Conservation (phyloP, 2,888 invertebrate species). For the Tetheella fluctuosa region DNA sequence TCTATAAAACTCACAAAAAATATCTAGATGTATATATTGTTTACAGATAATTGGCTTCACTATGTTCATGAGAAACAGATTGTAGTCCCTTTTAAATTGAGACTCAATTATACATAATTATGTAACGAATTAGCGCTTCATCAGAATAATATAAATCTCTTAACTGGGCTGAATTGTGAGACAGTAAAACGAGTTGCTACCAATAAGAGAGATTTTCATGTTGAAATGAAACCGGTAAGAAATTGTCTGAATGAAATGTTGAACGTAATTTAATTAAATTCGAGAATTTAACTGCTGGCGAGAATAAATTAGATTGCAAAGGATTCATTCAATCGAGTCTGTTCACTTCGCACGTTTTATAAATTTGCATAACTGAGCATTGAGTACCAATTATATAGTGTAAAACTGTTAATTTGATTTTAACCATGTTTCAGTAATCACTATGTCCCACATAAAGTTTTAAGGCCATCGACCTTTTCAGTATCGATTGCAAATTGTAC, state of each 20-base stretch:
- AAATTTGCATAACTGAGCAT: not conserved
- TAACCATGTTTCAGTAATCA: constrained; percentile 40
- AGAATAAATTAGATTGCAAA: not conserved
- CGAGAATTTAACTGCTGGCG: not conserved
- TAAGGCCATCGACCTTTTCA: constrained; percentile 58
- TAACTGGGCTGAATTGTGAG: not conserved
- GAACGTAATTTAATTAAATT: not conserved
- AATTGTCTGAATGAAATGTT: not conserved
- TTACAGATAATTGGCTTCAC: not conserved
- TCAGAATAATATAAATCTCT: not conserved
- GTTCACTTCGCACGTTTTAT: not conserved
- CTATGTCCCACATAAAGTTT: constrained; percentile 51
- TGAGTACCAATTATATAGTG: not conserved
- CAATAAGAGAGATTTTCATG: not conserved
- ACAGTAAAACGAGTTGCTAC: not conserved
- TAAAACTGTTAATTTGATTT: constrained; percentile 29
- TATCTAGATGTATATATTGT: too few species aligned
- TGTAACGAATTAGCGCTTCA: not conserved
- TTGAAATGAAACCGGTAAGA: not conserved
- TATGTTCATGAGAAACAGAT: not conserved
- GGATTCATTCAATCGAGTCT: not conserved
- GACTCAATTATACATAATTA: not conserved
- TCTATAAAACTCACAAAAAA: not conserved
- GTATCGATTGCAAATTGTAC: constrained; percentile 53
- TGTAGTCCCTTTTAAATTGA: not conserved